Base-by-base conservation (phyloP, 2,113 vertebrate genomes). In the Siphamia tubifer region DNA sequence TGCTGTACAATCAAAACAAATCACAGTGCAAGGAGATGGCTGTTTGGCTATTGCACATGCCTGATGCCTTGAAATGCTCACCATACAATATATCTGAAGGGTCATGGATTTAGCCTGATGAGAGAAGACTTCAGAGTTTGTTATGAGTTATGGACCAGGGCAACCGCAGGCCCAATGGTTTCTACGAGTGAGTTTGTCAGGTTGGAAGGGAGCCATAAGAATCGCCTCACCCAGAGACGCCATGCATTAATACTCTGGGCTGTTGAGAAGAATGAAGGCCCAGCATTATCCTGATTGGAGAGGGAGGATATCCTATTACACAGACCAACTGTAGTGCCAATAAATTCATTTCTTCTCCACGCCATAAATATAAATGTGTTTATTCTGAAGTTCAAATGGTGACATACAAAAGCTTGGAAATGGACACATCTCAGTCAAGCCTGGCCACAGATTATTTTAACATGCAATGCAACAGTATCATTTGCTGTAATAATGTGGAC, bases 1-100 rank as follows among this genome's bases (percentile, higher is more conserved):
- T 20, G 67, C 78, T 25, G 57, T 80, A 70, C 84, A 86, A 86
- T 89, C 82, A 77, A 86, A 89, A 85, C 80, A 88, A 84, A 87
- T 86, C 70, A 65, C 64, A 34, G 71, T 1, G 78, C 16, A 12
- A 53, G 32, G 69, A 82, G 74, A 88, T 75, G 79, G 76, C 82
- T 81, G 77, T 39, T 83, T 86, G 81, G 84, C 82, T 75, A 42
- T 77, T 39, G 68, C 71, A 51, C 55, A 47, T 36, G 71, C 58
- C 71, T 30, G 68, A 72, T 86, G 66, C 67, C 76, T 69, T 79
- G 45, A 82, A 86, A 81, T 45, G 71, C 80, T 77, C 78, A 39
- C 47, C 63, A 55, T 67, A 62, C 77, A 68, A 61, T 51, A 40
- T 52, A 67, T 81, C 55, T 34, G 70, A 87, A 30, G 69, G 65